phyloP scores from a whole-genome alignment of 2,113 vertebrate species.

The Notiomystis cincta region DNA sequence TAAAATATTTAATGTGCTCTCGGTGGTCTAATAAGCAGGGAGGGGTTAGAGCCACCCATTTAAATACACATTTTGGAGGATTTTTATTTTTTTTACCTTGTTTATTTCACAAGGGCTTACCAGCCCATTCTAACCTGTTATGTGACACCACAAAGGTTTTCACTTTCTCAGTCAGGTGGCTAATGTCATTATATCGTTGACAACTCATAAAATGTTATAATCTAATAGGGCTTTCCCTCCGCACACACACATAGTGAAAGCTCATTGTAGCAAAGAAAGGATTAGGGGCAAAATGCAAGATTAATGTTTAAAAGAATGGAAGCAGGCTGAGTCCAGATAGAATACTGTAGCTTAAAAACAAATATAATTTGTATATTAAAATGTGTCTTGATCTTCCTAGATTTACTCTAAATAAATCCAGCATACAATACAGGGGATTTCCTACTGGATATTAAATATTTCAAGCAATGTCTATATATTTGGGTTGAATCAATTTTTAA shows the following conservation, averaged over 20 bases:
- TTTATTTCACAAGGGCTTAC: conserved; percentile 66
- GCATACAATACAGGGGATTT: neutral
- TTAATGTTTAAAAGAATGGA: conserved; percentile 23
- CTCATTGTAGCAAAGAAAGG: conserved; percentile 30
- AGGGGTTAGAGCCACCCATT: conserved; percentile 32
- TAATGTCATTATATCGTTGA: conserved; percentile 72
- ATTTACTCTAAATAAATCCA: conserved; percentile 13
- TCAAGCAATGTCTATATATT: neutral
- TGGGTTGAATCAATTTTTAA: neutral
- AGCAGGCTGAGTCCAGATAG: conserved; percentile 14
- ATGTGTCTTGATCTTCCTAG: neutral
- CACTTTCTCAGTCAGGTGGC: conserved; percentile 67
- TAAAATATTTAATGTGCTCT: conserved; percentile 62
- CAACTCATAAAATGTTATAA: conserved; percentile 74
- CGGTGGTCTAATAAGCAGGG: conserved; percentile 66
- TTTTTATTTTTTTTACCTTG: neutral
- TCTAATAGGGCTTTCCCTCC: conserved; percentile 55
- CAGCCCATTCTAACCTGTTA: conserved; percentile 62
- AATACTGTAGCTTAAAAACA: conserved; percentile 20
- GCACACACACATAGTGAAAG: neutral
- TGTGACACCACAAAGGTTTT: conserved; percentile 67
- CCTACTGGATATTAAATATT: neutral
- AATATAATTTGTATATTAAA: conserved; percentile 47
- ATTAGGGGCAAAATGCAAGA: conserved; percentile 44
- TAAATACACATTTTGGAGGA: conserved; percentile 1